Conservation (phyloP, 2,797 vertebrate species). For the Semaprochilodus insignis region DNA sequence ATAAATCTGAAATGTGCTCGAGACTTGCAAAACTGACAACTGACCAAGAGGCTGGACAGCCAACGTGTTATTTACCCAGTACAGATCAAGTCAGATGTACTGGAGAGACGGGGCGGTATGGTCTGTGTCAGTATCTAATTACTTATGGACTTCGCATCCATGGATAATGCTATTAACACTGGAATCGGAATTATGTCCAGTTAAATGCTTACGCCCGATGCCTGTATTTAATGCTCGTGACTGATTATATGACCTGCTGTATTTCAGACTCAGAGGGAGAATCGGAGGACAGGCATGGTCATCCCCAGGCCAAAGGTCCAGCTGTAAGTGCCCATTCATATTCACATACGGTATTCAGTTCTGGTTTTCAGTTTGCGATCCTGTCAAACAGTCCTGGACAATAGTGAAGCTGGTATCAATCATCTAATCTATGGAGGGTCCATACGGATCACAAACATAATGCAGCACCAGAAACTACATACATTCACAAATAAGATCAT, state of each 20-base stretch:
- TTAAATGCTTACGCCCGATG: no score
- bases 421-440: no score
- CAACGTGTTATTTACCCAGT: no score
- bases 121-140: neutral
- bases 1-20: no score
- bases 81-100: neutral
- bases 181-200: no score
- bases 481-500: no score
- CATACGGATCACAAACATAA: no score
- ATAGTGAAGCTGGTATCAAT: no score
- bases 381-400: neutral
- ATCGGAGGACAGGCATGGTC: constrained; percentile 75
- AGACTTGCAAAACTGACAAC: no score
- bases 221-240: neutral
- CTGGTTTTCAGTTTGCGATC: neutral
- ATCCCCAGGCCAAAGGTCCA: constrained; percentile 72
- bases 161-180: neutral
- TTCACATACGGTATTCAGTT: neutral
- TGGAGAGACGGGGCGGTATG: neutral
- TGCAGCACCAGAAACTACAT: no score
- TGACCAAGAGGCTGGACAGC: no score
- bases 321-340: constrained; percentile 69
- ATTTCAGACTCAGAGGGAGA: constrained; percentile 80
- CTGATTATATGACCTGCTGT: constrained; percentile 22
- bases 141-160: neutral